Percentiles rank a stretch among this genome's conserved stretches.
phyloP scores from a whole-genome alignment of 1,140 invertebrate species.

The Drosophila chauvacae region DNA sequence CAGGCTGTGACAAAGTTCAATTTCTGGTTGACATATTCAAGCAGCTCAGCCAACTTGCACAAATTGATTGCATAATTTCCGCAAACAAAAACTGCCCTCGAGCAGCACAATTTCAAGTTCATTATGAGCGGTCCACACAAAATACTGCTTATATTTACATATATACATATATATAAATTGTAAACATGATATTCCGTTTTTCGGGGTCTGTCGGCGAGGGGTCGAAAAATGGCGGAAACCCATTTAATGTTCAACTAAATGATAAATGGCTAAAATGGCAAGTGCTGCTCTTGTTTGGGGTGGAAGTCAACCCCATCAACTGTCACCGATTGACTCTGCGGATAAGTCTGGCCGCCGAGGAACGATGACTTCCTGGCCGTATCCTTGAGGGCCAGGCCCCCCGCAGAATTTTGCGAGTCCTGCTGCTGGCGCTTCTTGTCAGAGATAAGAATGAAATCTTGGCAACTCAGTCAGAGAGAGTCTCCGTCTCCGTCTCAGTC shows the following conservation, averaged over 20 bases:
- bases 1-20: slow-evolving; percentile 42
- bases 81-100: slow-evolving; percentile 55
- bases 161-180: slow-evolving; percentile 28
- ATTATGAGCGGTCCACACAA: slow-evolving; percentile 46
- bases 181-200: slow-evolving; percentile 39
- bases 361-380: slow-evolving; percentile 31
- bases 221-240: slow-evolving; percentile 71
- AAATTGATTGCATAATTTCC: slow-evolving; percentile 82
- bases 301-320: slow-evolving; percentile 52
- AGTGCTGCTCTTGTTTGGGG: slow-evolving; percentile 16
- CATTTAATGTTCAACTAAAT: slow-evolving; percentile 76
- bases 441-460: slow-evolving; percentile 51
- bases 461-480: slow-evolving; percentile 12
- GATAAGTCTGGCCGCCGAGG: slow-evolving; percentile 50
- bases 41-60: slow-evolving; percentile 63
- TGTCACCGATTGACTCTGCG: slow-evolving; percentile 68
- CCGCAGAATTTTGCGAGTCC: slow-evolving; percentile 14
- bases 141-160: slow-evolving; percentile 8
- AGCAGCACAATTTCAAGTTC: slow-evolving; percentile 69
- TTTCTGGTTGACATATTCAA: slow-evolving; percentile 60
- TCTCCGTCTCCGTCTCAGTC: slow-evolving; percentile 7
- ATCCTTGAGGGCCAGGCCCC: slow-evolving; percentile 20
- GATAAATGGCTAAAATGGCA: slow-evolving; percentile 68
- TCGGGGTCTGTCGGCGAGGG: slow-evolving; percentile 24
- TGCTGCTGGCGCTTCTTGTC: slow-evolving; percentile 69